Conservation (phyloP, 2,113 vertebrate species). For the Planiliza haematocheilus region DNA sequence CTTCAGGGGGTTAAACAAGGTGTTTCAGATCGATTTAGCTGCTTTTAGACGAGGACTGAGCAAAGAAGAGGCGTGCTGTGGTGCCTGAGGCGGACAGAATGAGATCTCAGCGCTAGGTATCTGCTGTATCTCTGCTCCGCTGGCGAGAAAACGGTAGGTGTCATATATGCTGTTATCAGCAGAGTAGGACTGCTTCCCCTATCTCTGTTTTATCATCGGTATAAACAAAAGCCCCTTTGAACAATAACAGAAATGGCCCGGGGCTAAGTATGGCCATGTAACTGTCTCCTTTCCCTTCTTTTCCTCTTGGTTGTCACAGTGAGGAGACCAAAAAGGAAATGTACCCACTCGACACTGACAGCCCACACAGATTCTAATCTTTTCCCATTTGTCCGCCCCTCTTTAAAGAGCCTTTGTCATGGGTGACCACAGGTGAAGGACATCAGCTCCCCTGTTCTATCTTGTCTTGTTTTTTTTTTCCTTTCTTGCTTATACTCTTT, state of each 20-base stretch:
- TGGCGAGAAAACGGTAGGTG: slow-evolving; percentile 57
- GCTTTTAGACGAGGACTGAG: slow-evolving; percentile 40
- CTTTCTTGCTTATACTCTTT: slow-evolving; percentile 29
- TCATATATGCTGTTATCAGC: slow-evolving; percentile 69
- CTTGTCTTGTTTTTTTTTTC: slow-evolving; percentile 3
- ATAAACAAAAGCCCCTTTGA: slow-evolving; percentile 74
- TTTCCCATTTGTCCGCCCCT: slow-evolving; percentile 51
- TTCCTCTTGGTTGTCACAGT: slow-evolving; percentile 45
- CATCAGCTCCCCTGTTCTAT: slow-evolving; percentile 11
- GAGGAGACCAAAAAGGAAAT: slow-evolving; percentile 50
- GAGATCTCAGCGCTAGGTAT: slow-evolving; percentile 62
- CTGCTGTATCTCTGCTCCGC: slow-evolving; percentile 60
- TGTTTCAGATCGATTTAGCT: slow-evolving; percentile 67
- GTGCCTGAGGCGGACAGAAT: slow-evolving; percentile 51
- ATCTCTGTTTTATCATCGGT: slow-evolving; percentile 70
- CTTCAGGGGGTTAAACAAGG: slow-evolving; percentile 53
- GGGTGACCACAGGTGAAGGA: slow-evolving; percentile 59
- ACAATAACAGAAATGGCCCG: slow-evolving; percentile 56
- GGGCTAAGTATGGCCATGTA: slow-evolving; percentile 31
- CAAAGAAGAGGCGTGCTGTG: slow-evolving; percentile 26
- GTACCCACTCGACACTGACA: slow-evolving; percentile 36
- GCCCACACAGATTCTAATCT: slow-evolving; percentile 65
- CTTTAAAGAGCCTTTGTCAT: slow-evolving; percentile 61
- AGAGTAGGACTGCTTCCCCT: slow-evolving; percentile 43
- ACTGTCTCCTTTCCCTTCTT: slow-evolving; percentile 32